Conservation (phyloP, 2,113 vertebrate species). For the Odontesthes bonariensis region DNA sequence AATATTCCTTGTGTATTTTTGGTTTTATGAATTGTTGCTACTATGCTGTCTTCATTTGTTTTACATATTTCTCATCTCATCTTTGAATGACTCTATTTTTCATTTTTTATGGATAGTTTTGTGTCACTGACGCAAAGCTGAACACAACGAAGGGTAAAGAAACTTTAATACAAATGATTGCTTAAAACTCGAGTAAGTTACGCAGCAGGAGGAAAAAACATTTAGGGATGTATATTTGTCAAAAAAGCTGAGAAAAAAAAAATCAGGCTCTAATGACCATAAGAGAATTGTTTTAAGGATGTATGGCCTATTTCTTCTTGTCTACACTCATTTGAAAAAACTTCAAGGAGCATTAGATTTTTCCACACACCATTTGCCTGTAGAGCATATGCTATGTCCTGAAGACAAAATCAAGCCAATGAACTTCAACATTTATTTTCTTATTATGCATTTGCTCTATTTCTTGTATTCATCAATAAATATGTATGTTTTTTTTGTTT, state of each 20-base stretch:
- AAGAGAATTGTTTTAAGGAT: conserved; percentile 21
- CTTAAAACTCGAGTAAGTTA: neutral
- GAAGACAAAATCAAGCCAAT: too few relatives aligned
- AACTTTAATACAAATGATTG: neutral
- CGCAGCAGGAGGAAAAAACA: neutral
- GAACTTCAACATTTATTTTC: too few relatives aligned
- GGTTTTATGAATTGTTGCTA: neutral
- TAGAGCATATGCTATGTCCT: too few relatives aligned
- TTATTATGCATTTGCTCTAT: too few relatives aligned
- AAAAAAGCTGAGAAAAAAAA: neutral
- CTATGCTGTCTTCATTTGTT: neutral
- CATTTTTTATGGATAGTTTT: neutral
- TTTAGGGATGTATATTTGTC: conserved; percentile 13
- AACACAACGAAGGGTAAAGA: neutral
- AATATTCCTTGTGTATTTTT: neutral
- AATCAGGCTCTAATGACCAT: neutral
- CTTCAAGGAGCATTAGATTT: neutral
- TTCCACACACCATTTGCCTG: too few relatives aligned
- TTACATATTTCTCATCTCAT: neutral
- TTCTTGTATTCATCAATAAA: too few relatives aligned
- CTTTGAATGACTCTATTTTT: neutral
- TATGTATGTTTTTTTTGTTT: too few relatives aligned
- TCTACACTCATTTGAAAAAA: neutral
- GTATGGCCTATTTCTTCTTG: neutral
- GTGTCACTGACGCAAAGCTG: neutral